Base-by-base conservation (phyloP, 2,888 invertebrate genomes). In the Morpho achilles region DNA sequence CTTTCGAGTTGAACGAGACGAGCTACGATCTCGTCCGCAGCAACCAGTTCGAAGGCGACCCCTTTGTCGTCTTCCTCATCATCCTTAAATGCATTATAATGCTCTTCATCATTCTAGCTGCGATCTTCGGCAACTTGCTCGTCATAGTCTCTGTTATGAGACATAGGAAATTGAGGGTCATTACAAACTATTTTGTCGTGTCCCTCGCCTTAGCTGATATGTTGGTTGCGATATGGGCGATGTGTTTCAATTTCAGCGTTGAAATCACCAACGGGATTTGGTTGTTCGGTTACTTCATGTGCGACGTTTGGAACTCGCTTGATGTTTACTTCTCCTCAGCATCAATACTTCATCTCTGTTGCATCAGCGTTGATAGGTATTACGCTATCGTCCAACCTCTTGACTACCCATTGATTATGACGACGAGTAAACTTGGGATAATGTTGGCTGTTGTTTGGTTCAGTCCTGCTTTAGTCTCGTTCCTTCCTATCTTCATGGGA, bases 161-260 rank as follows among this genome's bases (percentile, higher is more conserved):
- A 50, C 92, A 93, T 79, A 91, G 93, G 69, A 93, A 93, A 78
- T 75, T 93, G 67, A 82, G 93, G 68, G 96, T 97, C 32, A 97
- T 98, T 66, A 98, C 98, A 62, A 99, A 98, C 88, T 98, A 97
- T 81, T 98, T 98, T 82, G 97, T 99, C 16, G 98, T 98, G 8
- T 98, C 98, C 0, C 86, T 98, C 64, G 98, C 98, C 0, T 92
- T 98, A 70, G 98, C 98, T 7, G 98, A 98, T 76, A 96, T 98
- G 93, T 87, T 98, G 32, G 98, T 99, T 0, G 98, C 98, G 0
- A 94, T 97, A 42, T 96, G 96, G 91, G 97, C 97, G 0, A 98
- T 98, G 97, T 96, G 96, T 68, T 97, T 97, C 82, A 97, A 97
- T 90, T 96, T 97, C 68, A 95, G 95, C 75, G 96, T 97, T 41